These are phyloP conservation scores for Furcifer pardalis DNA, from an alignment of 2,797 vertebrate species.

Conservation along the genomic window DNA sequence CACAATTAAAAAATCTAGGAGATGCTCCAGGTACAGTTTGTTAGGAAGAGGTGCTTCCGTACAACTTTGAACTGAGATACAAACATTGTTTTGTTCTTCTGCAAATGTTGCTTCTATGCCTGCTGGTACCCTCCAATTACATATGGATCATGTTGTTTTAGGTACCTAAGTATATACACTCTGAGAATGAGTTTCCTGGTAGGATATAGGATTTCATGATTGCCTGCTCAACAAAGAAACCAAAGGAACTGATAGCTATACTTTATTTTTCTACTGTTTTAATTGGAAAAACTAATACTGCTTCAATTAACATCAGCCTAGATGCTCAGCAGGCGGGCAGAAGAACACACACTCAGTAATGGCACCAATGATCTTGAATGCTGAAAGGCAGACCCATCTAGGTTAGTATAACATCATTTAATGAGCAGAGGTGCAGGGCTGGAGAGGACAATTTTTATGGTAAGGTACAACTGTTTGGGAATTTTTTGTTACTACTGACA, in stretches of 20 bases:
- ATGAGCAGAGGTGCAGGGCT: neutral
- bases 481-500: neutral
- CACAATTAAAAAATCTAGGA: too few species aligned
- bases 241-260: neutral
- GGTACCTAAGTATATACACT: neutral
- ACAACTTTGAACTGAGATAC: too few species aligned
- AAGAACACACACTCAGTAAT: neutral
- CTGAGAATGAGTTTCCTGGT: neutral
- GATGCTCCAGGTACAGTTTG: too few species aligned
- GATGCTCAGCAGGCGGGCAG: neutral
- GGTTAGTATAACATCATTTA: neutral
- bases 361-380: neutral
- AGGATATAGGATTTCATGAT: neutral
- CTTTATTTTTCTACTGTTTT: neutral
- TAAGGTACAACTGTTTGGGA: neutral
- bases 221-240: neutral
- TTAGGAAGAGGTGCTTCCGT: too few species aligned
- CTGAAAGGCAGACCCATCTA: neutral
- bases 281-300: neutral
- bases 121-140: neutral
- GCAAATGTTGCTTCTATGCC: neutral
- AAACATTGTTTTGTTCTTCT: neutral
- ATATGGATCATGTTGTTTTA: neutral
- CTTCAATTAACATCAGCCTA: neutral
- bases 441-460: neutral